Evolutionary conservation across 2,888 invertebrate genomes (phyloP), one percentile per base, ranked within the genome.

Genomic region (Branchipolynoe longqiensis): DNA sequence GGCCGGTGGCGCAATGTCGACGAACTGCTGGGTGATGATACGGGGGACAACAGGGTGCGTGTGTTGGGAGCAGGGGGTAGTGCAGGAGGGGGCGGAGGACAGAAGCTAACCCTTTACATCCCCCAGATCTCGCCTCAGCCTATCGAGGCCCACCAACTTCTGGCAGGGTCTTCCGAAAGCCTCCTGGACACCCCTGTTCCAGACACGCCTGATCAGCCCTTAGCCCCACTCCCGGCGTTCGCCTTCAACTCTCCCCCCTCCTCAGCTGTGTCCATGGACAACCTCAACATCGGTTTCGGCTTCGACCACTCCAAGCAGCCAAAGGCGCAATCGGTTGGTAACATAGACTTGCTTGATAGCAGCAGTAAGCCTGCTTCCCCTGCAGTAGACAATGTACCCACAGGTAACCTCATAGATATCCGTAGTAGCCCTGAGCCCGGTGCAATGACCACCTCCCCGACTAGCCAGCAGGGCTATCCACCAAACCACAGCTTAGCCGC

Each of bases 111-210:
- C 64, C 56, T 58, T 64, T 73, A 83, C 22, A 64, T 81, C 83
- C 74, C 54, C 18, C 36, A 31, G 38, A 1, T 1, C 48, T 14
- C 22, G 78, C 12, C 41, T 12, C 41, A 41, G 54, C 41, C 69
- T 38, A n/a, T n/a, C n/a, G 69, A 69, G 36, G 31, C 62, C 25
- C 36, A 33, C 8, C 25, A 22, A 14, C 36, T 48, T 38, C 69
- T 82, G 18, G 36, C 82, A 54, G 85, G 85, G n/a, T 89, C 89
- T 36, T 85, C 85, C 25, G 88, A 89, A 40, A 89, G 88, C 82
- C 81, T 89, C n/a, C 59, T 89, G 85, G 89, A 89, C 82, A 87
- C 89, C 18, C 89, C 89, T 12, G 89, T 89, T n/a, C 89, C 89
- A 14, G 86, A 87, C 62, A 89, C 89, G 12, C 88, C 88, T n/a